These are phyloP conservation scores for Aspiorhynchus laticeps DNA, from an alignment of 2,113 vertebrate species.

Conservation along the genomic window DNA sequence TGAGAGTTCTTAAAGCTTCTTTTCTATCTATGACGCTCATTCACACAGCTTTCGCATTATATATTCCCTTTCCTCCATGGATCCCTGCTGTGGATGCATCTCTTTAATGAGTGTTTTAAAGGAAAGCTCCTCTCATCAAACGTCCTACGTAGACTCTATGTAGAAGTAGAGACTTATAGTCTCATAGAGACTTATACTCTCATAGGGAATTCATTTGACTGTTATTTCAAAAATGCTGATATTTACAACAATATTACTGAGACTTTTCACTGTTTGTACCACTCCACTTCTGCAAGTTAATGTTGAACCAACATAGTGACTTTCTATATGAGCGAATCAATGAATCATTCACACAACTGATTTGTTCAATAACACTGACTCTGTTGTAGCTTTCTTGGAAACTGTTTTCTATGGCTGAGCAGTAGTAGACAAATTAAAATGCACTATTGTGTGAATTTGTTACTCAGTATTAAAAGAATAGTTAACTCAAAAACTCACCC, in stretches of 20 bases:
- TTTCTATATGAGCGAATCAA: neutral
- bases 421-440: neutral
- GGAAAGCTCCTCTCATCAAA: neutral
- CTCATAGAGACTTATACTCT: neutral
- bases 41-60: slow-evolving; percentile 8
- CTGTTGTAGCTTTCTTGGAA: neutral
- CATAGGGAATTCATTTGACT: neutral
- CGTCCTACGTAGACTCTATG: neutral
- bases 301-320: neutral
- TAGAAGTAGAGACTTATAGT: neutral
- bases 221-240: neutral
- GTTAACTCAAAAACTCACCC: neutral
- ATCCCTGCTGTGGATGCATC: slow-evolving; percentile 25
- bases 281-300: neutral
- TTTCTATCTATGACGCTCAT: neutral
- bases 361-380: neutral
- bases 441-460: neutral
- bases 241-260: neutral
- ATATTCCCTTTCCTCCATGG: slow-evolving; percentile 9
- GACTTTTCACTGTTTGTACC: neutral
- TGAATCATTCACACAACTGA: neutral
- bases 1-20: neutral
- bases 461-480: neutral
- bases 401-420: neutral
- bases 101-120: slow-evolving; percentile 36